A percentile compares a stretch with the other conserved stretches of the same genome.
Conservation (phyloP, 2,797 vertebrate species). For the Poliocrania exsul region DNA sequence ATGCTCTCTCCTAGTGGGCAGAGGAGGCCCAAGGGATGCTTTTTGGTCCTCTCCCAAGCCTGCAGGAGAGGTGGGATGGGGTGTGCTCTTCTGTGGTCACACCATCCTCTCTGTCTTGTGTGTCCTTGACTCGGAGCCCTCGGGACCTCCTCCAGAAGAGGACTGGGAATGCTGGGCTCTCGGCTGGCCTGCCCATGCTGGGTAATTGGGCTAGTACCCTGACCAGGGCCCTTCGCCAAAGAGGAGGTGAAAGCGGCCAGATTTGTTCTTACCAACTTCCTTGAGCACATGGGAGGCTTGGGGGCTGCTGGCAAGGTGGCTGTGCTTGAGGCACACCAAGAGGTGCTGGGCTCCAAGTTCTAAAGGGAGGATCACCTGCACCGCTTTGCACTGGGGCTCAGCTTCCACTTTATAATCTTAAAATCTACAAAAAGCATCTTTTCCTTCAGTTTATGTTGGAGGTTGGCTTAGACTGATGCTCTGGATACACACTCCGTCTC, state of each 20-base stretch:
- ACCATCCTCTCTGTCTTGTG: accelerated
- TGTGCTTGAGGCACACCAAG: accelerated
- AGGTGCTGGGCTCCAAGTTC: background rate
- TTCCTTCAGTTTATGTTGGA: background rate
- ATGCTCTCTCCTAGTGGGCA: background rate
- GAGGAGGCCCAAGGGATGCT: background rate
- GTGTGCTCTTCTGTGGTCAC: background rate
- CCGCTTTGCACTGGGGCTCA: accelerated
- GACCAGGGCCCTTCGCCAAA: background rate
- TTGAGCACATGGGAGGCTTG: accelerated
- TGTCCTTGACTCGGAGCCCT: background rate
- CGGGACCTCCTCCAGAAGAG: accelerated
- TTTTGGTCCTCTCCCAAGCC: background rate
- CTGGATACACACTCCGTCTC: background rate
- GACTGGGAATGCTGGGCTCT: background rate
- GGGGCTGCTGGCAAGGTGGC: background rate
- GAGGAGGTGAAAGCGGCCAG: background rate
- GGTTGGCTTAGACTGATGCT: background rate
- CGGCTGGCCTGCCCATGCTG: accelerated
- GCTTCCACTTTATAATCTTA: background rate
- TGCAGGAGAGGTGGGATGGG: background rate
- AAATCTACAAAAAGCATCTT: background rate
- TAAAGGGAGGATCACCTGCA: background rate
- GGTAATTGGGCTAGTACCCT: background rate
- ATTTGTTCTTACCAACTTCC: background rate